These are phyloP conservation scores for Laticauda colubrina DNA, from an alignment of 2,113 vertebrate species.

Conservation along the genomic window DNA sequence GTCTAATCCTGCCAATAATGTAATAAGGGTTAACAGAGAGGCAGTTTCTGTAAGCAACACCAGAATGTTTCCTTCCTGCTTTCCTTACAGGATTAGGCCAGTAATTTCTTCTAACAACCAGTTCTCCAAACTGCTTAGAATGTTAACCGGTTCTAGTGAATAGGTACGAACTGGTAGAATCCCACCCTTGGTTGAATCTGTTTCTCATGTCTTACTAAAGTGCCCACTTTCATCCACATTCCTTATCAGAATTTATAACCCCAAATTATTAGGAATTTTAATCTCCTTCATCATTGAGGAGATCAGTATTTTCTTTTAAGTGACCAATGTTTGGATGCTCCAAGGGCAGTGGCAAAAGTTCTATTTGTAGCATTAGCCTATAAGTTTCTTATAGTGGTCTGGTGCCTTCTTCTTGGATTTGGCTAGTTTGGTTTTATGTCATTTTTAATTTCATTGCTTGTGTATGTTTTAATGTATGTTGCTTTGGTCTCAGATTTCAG, in stretches of 20 bases:
- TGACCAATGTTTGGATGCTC: not conserved
- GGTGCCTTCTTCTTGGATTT: not conserved
- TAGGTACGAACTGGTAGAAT: no score
- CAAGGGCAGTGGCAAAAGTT: not conserved
- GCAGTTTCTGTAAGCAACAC: no score
- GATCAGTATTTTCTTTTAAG: not conserved
- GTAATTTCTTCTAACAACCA: no score
- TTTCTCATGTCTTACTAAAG: not conserved
- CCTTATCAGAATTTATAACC: not conserved
- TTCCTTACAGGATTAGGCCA: no score
- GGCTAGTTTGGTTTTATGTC: not conserved
- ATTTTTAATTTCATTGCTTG: not conserved
- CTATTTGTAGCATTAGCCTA: not conserved
- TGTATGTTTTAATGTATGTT: not conserved
- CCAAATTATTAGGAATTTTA: not conserved
- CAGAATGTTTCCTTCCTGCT: no score
- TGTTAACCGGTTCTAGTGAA: no score
- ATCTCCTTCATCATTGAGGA: not conserved
- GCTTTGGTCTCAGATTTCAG: not conserved
- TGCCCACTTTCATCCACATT: not conserved
- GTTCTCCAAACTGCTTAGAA: no score
- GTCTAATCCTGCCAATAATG: no score
- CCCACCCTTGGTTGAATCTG: not conserved
- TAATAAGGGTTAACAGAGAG: no score
- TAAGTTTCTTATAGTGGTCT: not conserved